Base-by-base conservation (phyloP, 2,113 vertebrate species). In the Chionodraco myersi region DNA sequence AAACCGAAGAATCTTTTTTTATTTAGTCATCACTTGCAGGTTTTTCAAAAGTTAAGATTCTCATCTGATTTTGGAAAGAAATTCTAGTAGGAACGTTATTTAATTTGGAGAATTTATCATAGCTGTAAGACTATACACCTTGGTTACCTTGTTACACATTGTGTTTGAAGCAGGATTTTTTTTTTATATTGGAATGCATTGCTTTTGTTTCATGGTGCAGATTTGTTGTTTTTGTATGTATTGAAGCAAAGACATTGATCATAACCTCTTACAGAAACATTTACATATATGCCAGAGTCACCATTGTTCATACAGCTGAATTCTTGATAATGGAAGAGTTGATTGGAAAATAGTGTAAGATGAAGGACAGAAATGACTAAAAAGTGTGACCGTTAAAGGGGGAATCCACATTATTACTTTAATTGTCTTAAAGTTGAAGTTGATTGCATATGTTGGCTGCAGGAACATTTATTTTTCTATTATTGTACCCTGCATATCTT, bases 11-110 rank as follows among this genome's bases (percentile, higher is more conserved):
- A 48, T 51, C 0, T 23, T 65, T 18, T 41, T 65, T 2, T 49
- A 36, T 52, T 14, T 61, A 11, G 12, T 52, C 9, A 44, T 53
- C 2, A 11, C 63, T n/a, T 41, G 30, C 30, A n/a, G 52, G 2
- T 49, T 2, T 57, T 57, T 47, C 0, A 1, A 2, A 8, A 14
- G 36, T 71, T 65, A 7, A 45, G 30, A n/a, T 52, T 63, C 8
- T 21, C 8, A 13, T 30, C 1, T 78, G 69, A 3, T 72, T 62
- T 72, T 51, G 26, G 23, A 62, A 67, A 73, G 44, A 47, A 48
- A 34, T 61, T 1, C 7, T 34, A 21, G 4, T 9, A 36, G 60
- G n/a, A 30, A 21, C 8, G 15, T 36, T 16, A 34, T 54, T 54
- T 26, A 10, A 13, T 44, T 51, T 65, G 14, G 52, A 30, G 2